Evolutionary conservation across 2,888 invertebrate genomes (phyloP).

Genomic region (Rotaria socialis): DNA sequence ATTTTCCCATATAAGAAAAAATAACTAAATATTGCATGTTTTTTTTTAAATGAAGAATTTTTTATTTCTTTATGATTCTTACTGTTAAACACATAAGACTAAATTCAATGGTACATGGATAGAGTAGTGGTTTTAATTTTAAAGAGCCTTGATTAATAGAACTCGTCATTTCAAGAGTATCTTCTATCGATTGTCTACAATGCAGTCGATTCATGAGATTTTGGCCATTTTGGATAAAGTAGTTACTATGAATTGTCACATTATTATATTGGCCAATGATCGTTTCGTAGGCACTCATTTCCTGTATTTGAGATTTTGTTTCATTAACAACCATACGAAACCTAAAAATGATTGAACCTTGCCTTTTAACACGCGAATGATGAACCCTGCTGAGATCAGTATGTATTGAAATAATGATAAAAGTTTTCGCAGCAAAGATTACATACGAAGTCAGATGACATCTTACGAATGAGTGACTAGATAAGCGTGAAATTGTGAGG

Average conservation of each 20-base stretch:
- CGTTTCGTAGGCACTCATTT: neutral
- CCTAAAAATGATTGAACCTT: neutral
- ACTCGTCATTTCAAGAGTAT: neutral
- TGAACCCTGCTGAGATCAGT: too few species aligned
- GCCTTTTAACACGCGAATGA: too few species aligned
- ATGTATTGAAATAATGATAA: too few species aligned
- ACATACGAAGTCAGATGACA: too few species aligned
- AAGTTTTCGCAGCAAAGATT: too few species aligned
- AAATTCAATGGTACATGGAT: slow-evolving; percentile 46
- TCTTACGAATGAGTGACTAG: too few species aligned
- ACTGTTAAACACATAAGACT: slow-evolving; percentile 45
- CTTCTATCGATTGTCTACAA: neutral
- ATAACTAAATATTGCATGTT: neutral
- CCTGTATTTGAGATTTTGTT: slow-evolving; percentile 25
- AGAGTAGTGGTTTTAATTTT: slow-evolving; percentile 41
- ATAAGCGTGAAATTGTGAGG: too few species aligned
- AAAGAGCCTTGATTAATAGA: slow-evolving; percentile 36
- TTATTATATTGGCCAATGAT: neutral
- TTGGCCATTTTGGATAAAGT: neutral
- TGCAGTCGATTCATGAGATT: neutral
- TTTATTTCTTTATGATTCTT: neutral
- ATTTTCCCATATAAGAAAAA: slow-evolving; percentile 35
- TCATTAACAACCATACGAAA: slow-evolving; percentile 35
- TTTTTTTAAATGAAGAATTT: neutral
- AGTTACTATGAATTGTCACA: neutral